Evolutionary conservation across 2,797 vertebrate species (phyloP).

Genomic region (Gymnothorax javanicus): DNA sequence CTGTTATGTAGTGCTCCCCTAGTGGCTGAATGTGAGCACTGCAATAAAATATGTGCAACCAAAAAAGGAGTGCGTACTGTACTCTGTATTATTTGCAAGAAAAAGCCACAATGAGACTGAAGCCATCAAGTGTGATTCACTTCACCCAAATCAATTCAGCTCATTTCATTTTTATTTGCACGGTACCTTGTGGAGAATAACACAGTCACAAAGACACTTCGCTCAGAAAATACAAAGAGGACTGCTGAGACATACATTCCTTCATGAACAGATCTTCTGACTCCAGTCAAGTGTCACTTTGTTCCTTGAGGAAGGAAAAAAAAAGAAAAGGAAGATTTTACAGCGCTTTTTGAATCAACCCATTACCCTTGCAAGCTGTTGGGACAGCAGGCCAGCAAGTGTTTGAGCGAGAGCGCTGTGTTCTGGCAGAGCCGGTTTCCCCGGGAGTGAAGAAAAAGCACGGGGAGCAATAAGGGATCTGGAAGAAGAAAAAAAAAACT

Average conservation of each 20-base stretch:
- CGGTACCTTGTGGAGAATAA: not conserved
- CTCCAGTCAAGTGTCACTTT: not conserved
- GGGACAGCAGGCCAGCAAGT: slow-evolving; percentile 27
- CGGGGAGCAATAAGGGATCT: slow-evolving; percentile 4
- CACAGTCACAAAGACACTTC: not conserved
- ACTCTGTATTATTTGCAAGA: no score
- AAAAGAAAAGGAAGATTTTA: not conserved
- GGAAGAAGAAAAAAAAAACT: slow-evolving; percentile 31
- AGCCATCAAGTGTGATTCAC: not conserved
- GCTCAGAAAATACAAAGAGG: not conserved
- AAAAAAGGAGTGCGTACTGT: not conserved
- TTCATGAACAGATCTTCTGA: no score
- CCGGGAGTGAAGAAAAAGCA: not conserved
- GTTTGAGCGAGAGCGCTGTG: slow-evolving; percentile 32
- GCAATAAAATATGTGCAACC: not conserved
- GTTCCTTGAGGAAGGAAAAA: not conserved
- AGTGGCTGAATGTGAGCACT: not conserved
- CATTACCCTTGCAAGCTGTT: slow-evolving; percentile 16
- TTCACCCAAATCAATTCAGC: not conserved
- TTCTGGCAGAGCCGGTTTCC: not conserved
- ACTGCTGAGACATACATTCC: not conserved
- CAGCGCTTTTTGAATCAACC: slow-evolving; percentile 32
- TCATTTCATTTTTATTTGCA: not conserved
- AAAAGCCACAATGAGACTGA: not conserved
- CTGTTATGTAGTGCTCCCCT: not conserved